Conservation (phyloP, 2,888 invertebrate genomes). For the Tenthredo mesomela region DNA sequence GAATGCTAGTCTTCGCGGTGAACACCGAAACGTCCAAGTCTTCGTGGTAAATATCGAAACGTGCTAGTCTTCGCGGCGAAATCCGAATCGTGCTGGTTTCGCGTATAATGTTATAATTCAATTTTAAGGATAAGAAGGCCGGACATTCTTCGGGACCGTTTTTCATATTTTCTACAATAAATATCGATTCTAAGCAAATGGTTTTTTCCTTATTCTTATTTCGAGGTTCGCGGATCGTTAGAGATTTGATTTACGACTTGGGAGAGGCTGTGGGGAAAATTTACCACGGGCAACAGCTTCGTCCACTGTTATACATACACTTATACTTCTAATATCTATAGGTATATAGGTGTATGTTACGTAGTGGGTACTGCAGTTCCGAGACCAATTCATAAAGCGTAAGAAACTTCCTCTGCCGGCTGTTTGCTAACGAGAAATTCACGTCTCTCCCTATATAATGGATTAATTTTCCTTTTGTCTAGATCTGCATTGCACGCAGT, state of each 20-base stretch:
- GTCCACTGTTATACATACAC: neutral
- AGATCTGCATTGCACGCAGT: neutral
- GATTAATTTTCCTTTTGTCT: constrained; percentile 44
- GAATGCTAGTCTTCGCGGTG: too few relatives aligned
- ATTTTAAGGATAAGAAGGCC: neutral
- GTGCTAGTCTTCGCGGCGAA: too few relatives aligned
- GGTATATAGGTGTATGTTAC: neutral
- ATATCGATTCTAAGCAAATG: constrained; percentile 2
- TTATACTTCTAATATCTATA: neutral
- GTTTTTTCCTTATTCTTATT: neutral
- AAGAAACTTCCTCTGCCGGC: constrained; percentile 25
- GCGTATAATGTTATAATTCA: neutral
- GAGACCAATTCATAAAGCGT: constrained; percentile 1
- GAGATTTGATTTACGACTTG: constrained; percentile 28
- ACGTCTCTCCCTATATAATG: constrained; percentile 14
- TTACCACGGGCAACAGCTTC: neutral
- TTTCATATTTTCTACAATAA: neutral
- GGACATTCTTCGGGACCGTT: neutral
- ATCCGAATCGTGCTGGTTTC: too few relatives aligned
- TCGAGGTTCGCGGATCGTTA: neutral
- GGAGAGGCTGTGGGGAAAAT: neutral
- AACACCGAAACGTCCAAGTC: too few relatives aligned
- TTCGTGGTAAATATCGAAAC: too few relatives aligned
- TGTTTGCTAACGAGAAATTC: constrained; percentile 46
- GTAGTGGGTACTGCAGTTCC: neutral